Base-by-base conservation (phyloP, 2,113 vertebrate species). In the Myotis lucifugus region DNA sequence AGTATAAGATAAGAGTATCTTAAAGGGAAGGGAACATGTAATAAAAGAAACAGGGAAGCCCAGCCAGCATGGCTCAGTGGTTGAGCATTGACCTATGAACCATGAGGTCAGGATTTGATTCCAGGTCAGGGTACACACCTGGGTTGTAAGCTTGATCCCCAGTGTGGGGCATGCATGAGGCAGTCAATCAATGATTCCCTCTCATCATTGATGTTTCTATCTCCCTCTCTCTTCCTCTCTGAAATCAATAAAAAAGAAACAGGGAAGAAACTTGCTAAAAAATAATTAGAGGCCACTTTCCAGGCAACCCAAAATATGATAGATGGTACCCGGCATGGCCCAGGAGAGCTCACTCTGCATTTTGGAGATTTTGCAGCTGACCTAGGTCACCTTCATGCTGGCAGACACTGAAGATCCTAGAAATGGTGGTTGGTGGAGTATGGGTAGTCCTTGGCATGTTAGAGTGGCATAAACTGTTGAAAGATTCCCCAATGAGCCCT, bases 301-400 rank as follows among this genome's bases (percentile, higher is more conserved):
- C 29, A 67, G 34, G 64, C 13, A 86, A 84, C 40, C 3, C 13
- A 81, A 67, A 8, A 5, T 54, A 40, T 8, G 7, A 50, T 21
- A 85, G 2, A 23, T 34, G 54, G 77, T 23, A 42, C 2, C 15
- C 40, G 10, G 25, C 50, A 32, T 54, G 54, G 32, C 8, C 6
- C 7, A 17, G 64, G 23, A 64, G 34, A 74, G 21, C 74, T 72
- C 10, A 52, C 9, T 85, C 34, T 29, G 46, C n/a, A 73, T 25
- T 59, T 77, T 50, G 73, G 37, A 90, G 11, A 32, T 14, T 64
- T 42, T 10, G 15, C 14, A 88, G 11, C 13, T 91, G 18, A 61
- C 2, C 2, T 85, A 34, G 8, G 8, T 25, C 8, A 64, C 1
- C 9, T 48, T 11, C 6, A 32, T 3, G 8, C 13, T 66, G 1